Evolutionary conservation across 2,888 invertebrate genomes (phyloP).

Genomic region (Drosophila tanythrix): DNA sequence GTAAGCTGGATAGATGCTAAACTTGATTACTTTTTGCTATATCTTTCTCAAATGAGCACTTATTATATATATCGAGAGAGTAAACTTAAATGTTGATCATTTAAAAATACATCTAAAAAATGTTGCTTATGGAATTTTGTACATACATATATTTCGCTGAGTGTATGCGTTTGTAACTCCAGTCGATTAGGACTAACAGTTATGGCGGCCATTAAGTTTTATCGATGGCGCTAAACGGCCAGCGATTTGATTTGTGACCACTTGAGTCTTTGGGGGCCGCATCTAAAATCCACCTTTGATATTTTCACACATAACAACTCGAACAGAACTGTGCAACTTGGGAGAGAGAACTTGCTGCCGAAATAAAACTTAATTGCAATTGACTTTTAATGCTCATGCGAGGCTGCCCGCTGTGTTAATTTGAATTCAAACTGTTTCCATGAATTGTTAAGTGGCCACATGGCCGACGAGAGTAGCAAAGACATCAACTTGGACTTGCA

Average conservation of each 20-base stretch:
- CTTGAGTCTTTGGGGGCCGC: slow-evolving; percentile 52
- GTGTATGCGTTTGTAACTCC: slow-evolving; percentile 46
- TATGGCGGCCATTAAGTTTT: slow-evolving; percentile 83
- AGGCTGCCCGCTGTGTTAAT: slow-evolving; percentile 76
- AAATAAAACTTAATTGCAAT: slow-evolving; percentile 78
- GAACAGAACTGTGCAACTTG: slow-evolving; percentile 10
- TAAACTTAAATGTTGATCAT: neutral
- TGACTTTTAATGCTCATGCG: slow-evolving; percentile 74
- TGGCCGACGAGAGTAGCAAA: slow-evolving; percentile 24
- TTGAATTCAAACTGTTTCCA: slow-evolving; percentile 80
- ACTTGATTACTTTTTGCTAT: neutral
- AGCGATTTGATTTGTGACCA: slow-evolving; percentile 77
- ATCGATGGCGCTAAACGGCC: slow-evolving; percentile 76
- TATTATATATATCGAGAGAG: neutral
- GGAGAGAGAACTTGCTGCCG: slow-evolving; percentile 28
- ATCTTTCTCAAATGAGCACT: neutral
- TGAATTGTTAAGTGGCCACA: slow-evolving; percentile 53
- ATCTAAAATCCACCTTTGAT: slow-evolving; percentile 70
- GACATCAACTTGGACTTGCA: slow-evolving; percentile 21
- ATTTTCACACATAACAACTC: slow-evolving; percentile 68
- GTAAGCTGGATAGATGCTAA: neutral
- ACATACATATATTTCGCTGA: slow-evolving; percentile 14
- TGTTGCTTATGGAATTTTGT: neutral
- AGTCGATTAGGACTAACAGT: slow-evolving; percentile 74
- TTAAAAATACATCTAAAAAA: neutral